Conservation (phyloP, 2,797 vertebrate species). For the Momotus momota region DNA sequence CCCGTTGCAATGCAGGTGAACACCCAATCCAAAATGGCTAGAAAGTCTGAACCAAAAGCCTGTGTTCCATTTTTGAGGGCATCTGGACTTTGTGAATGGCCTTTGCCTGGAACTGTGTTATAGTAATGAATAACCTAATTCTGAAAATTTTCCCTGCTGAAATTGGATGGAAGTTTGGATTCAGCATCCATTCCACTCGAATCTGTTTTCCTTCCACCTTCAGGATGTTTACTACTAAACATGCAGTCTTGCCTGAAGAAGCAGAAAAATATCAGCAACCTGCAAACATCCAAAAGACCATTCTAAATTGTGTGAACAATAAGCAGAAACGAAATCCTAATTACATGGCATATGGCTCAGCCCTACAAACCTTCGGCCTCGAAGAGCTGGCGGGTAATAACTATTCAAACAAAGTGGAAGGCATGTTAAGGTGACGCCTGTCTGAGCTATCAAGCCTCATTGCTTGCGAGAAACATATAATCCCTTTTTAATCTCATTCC, state of each 20-base stretch:
- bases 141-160: not conserved
- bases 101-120: not conserved
- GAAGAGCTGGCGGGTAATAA: not conserved
- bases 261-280: not conserved
- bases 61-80: not conserved
- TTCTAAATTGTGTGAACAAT: slow-evolving; percentile 14
- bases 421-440: not conserved
- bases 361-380: not conserved
- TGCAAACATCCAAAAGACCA: not conserved
- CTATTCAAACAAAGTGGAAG: not conserved
- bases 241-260: not conserved
- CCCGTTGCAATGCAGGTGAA: not conserved
- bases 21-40: not conserved
- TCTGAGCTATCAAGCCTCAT: slow-evolving; percentile 16
- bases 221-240: not conserved
- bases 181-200: not conserved
- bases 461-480: slow-evolving; percentile 3
- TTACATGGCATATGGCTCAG: not conserved
- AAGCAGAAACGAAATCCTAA: slow-evolving; percentile 8
- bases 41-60: not conserved
- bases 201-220: not conserved
- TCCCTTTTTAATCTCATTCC: slow-evolving; percentile 57
- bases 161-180: not conserved
- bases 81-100: not conserved
- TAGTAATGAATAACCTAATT: not conserved